Evolutionary conservation across 2,113 vertebrate species (phyloP).

Genomic region (Oceanites oceanicus): DNA sequence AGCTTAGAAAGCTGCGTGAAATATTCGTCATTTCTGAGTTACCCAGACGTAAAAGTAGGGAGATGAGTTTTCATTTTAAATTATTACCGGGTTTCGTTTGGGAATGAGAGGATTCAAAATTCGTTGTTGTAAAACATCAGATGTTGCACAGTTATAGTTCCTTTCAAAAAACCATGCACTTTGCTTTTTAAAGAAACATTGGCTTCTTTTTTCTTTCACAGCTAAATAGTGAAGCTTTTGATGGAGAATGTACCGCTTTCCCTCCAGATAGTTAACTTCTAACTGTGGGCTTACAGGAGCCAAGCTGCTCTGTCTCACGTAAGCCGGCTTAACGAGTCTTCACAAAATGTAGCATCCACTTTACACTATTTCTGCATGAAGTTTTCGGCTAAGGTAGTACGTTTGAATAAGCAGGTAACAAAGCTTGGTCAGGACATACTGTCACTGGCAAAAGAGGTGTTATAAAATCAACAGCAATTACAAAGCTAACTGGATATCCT

Average conservation of each 20-base stretch:
- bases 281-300: not conserved
- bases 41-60: rapidly evolving
- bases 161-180: rapidly evolving
- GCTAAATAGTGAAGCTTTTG: not conserved
- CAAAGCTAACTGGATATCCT: rapidly evolving
- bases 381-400: not conserved
- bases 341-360: not conserved
- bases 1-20: rapidly evolving
- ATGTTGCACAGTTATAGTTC: rapidly evolving
- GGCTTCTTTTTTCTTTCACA: not conserved
- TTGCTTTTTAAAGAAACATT: not conserved
- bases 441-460: rapidly evolving
- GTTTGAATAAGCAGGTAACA: not conserved
- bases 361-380: rapidly evolving
- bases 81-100: not conserved
- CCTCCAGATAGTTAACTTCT: not conserved
- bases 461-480: rapidly evolving
- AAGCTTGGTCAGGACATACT: not conserved
- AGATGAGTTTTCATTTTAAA: not conserved
- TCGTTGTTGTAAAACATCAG: rapidly evolving
- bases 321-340: not conserved
- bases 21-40: not conserved
- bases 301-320: not conserved
- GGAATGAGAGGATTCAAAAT: not conserved
- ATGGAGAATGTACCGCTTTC: rapidly evolving